Conservation (phyloP, 2,888 invertebrate species). For the Pardosa pseudoannulata region DNA sequence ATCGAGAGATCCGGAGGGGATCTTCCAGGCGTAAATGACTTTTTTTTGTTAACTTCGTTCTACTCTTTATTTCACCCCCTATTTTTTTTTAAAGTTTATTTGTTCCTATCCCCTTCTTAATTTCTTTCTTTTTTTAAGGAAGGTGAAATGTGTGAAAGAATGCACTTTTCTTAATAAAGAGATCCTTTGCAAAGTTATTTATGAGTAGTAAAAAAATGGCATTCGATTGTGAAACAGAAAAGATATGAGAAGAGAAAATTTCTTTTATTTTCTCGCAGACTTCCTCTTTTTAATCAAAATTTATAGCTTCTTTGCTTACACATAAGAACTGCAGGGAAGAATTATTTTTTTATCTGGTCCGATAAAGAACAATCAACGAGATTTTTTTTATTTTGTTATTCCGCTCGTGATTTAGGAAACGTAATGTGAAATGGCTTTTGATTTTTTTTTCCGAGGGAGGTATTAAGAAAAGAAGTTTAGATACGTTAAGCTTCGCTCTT, state of each 20-base stretch:
- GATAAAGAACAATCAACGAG: neutral
- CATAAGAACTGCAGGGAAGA: neutral
- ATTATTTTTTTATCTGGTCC: neutral
- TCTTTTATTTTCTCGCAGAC: no score
- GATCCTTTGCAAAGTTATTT: neutral
- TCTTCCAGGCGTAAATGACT: slow-evolving; percentile 44
- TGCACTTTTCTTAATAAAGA: neutral
- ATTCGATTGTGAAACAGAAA: neutral
- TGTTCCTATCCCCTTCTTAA: no score
- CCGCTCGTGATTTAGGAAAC: neutral
- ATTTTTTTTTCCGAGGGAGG: neutral
- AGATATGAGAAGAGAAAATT: neutral
- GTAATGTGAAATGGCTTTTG: neutral
- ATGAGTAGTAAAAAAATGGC: slow-evolving; percentile 2
- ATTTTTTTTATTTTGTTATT: neutral
- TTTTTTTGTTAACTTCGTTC: slow-evolving; percentile 22
- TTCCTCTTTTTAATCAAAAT: neutral
- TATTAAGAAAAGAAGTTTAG: neutral
- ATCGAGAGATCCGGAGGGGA: slow-evolving; percentile 40
- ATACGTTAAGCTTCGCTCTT: neutral
- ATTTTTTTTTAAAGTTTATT: neutral
- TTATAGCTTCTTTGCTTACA: neutral
- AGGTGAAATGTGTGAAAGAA: neutral
- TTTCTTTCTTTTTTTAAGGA: no score
- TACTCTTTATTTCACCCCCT: slow-evolving; percentile 14